phyloP scores from a whole-genome alignment of 2,888 invertebrate genomes.

The Acanthosepion esculentum region DNA sequence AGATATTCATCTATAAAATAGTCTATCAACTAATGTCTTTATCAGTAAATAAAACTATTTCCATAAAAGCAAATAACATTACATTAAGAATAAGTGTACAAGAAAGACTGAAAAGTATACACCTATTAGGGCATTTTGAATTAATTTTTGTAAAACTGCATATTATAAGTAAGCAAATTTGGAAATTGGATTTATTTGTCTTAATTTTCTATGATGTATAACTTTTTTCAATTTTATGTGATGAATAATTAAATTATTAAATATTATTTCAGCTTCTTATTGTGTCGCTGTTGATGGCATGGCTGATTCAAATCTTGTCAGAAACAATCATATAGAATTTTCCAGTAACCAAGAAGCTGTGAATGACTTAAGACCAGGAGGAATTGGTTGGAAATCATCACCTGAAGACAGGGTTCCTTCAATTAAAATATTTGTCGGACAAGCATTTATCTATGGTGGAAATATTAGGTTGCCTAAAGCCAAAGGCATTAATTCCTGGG shows the following conservation, averaged over 20 bases:
- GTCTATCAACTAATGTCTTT: too few species aligned
- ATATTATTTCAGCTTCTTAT: neutral
- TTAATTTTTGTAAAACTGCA: too few species aligned
- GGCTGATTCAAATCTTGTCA: neutral
- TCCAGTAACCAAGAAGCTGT: constrained; percentile 37
- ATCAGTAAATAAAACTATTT: too few species aligned
- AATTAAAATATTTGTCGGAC: constrained; percentile 42
- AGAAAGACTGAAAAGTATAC: too few species aligned
- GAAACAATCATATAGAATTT: neutral
- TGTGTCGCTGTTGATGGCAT: constrained; percentile 35
- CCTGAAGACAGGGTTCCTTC: neutral
- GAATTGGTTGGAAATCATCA: constrained; percentile 45
- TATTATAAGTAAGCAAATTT: too few species aligned
- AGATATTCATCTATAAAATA: too few species aligned
- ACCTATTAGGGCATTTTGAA: too few species aligned
- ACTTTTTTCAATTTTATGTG: neutral
- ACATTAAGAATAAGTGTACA: too few species aligned
- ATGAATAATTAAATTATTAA: neutral
- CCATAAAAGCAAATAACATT: too few species aligned
- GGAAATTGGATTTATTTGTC: too few species aligned
- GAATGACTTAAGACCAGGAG: constrained; percentile 34
- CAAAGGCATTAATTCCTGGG: neutral
- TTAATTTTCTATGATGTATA: neutral
- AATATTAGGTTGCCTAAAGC: neutral
- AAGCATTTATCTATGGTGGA: constrained; percentile 43